Evolutionary conservation across 2,113 vertebrate species (phyloP).

Genomic region (Peucedramus taeniatus): DNA sequence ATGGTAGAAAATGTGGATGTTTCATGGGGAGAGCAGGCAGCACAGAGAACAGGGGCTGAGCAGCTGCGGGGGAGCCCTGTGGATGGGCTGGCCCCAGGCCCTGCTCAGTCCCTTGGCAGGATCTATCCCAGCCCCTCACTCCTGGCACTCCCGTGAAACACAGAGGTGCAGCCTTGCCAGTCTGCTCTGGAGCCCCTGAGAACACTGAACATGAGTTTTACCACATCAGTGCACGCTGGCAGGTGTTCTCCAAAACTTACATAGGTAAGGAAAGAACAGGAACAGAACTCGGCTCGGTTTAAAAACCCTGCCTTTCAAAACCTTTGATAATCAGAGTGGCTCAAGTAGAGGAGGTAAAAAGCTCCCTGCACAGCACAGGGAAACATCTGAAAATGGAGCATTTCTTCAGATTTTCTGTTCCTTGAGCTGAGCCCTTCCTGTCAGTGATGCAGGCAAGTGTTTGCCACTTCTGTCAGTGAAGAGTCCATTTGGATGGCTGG

Average conservation of each 20-base stretch:
- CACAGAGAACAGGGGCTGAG: background rate
- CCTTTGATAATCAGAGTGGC: background rate
- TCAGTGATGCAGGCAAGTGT: background rate
- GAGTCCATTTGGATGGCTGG: conserved; percentile 23
- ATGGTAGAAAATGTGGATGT: background rate
- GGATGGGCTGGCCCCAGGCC: background rate
- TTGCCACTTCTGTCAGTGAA: background rate
- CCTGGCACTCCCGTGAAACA: background rate
- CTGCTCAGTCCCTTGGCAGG: background rate
- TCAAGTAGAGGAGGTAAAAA: background rate
- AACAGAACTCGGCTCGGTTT: background rate
- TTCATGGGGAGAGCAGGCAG: background rate
- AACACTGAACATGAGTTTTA: accelerated
- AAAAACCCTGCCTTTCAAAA: background rate
- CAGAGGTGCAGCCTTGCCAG: background rate
- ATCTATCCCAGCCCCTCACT: background rate
- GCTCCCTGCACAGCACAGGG: background rate
- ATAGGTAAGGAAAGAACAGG: background rate
- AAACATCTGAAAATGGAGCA: background rate
- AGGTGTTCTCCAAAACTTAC: background rate
- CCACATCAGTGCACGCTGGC: background rate
- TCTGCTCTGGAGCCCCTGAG: background rate
- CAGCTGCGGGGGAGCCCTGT: background rate
- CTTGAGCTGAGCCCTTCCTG: background rate
- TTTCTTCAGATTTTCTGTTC: conserved; percentile 7